These are phyloP conservation scores for Eublepharis macularius DNA, from an alignment of 2,113 vertebrate species.

Conservation along the genomic window DNA sequence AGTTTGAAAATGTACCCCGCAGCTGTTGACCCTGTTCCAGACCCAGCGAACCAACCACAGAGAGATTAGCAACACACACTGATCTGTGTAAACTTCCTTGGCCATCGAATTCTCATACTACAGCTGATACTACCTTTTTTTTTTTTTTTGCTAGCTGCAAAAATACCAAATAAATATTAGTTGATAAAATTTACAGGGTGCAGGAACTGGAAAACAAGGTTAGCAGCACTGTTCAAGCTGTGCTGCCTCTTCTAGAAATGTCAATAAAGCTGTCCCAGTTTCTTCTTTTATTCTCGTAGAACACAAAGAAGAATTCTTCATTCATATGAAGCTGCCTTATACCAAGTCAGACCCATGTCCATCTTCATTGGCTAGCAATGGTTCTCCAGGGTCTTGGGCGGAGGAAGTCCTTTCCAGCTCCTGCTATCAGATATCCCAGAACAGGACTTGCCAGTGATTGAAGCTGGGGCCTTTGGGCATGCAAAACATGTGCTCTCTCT, in stretches of 20 bases:
- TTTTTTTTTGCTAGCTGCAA: background rate
- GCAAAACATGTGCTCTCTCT: too few relatives aligned
- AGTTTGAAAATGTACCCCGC: background rate
- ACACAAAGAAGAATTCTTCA: background rate
- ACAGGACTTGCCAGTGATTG: too few relatives aligned
- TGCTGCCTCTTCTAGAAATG: constrained; percentile 28
- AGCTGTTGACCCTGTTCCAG: background rate
- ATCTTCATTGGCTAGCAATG: too few relatives aligned
- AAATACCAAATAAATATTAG: constrained; percentile 20
- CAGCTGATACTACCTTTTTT: background rate
- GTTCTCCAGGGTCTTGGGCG: too few relatives aligned
- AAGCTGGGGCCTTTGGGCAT: too few relatives aligned
- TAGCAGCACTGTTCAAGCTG: background rate
- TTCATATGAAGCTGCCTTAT: background rate
- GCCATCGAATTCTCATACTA: background rate
- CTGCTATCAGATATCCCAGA: too few relatives aligned
- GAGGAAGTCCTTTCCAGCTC: too few relatives aligned
- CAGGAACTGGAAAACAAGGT: constrained; percentile 7
- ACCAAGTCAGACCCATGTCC: too few relatives aligned
- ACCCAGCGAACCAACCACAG: background rate
- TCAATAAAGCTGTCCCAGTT: background rate
- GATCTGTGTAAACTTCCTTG: background rate
- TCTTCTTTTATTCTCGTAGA: background rate
- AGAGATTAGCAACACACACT: background rate
- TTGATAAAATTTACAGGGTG: constrained; percentile 26